Evolutionary conservation across 2,888 invertebrate species (phyloP).

Genomic region (Lamellibrachia satsuma): DNA sequence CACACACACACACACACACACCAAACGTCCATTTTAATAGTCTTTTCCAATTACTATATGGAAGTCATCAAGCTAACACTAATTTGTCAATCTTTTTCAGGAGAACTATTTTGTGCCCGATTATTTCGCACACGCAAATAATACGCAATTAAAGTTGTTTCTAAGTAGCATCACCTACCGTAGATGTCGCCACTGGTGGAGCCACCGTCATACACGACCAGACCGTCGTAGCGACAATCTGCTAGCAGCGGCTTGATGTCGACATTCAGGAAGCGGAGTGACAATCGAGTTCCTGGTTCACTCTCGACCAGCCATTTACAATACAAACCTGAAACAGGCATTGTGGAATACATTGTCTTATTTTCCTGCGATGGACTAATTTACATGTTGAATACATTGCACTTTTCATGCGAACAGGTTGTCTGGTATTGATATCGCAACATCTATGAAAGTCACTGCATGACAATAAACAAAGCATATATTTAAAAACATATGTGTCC

Average conservation of each 20-base stretch:
- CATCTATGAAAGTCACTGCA: too few species aligned
- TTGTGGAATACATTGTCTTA: neutral
- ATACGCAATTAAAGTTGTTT: neutral
- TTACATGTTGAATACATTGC: neutral
- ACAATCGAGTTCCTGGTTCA: neutral
- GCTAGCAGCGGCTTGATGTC: conserved; percentile 30
- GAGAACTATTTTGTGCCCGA: too few species aligned
- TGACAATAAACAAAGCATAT: too few species aligned
- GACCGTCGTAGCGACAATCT: conserved; percentile 38
- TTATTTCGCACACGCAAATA: too few species aligned
- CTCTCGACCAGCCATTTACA: conserved; percentile 31
- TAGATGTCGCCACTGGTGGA: conserved; percentile 22
- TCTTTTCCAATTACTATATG: too few species aligned
- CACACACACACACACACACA: too few species aligned
- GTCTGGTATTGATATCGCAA: neutral
- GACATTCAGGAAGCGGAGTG: conserved; percentile 30
- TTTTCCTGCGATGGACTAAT: neutral
- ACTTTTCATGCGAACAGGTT: neutral
- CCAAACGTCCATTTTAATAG: too few species aligned
- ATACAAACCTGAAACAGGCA: conserved; percentile 23
- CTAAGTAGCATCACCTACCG: neutral
- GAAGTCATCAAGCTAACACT: too few species aligned
- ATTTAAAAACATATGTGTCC: too few species aligned
- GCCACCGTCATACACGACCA: conserved; percentile 38
- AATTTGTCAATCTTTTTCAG: too few species aligned